Conservation (phyloP, 2,888 invertebrate genomes). For the Scaeva pyrastri region DNA sequence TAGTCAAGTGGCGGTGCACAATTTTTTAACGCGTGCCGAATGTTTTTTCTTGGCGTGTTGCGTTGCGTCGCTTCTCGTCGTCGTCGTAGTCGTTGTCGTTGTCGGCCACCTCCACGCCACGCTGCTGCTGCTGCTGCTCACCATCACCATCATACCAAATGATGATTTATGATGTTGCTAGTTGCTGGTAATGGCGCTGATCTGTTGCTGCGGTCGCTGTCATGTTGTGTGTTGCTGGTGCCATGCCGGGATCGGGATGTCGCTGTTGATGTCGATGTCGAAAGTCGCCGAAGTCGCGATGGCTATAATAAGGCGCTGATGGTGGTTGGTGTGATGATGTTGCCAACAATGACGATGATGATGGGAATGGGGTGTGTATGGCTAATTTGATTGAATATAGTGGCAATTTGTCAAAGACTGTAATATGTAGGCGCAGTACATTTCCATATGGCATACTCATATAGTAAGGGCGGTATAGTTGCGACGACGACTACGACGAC, state of each 20-base stretch:
- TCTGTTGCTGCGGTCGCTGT: slow-evolving; percentile 70
- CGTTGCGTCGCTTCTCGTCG: slow-evolving; percentile 42
- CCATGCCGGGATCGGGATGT: slow-evolving; percentile 28
- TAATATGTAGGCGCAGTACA: slow-evolving; percentile 60
- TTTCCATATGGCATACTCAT: background rate
- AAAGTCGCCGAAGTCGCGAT: slow-evolving; percentile 24
- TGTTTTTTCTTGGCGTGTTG: slow-evolving; percentile 46
- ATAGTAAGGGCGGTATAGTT: background rate
- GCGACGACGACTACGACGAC: background rate
- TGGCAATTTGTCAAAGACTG: slow-evolving; percentile 75
- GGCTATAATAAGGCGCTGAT: slow-evolving; percentile 13
- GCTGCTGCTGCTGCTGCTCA: too few relatives aligned
- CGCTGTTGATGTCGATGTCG: slow-evolving; percentile 42
- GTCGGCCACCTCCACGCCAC: slow-evolving; percentile 4
- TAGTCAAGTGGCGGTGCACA: slow-evolving; percentile 72
- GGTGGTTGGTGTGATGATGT: slow-evolving; percentile 51
- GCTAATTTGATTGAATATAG: slow-evolving; percentile 74
- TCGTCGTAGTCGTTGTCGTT: too few relatives aligned
- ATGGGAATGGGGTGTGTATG: slow-evolving; percentile 74
- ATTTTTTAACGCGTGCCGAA: slow-evolving; percentile 74
- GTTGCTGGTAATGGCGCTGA: slow-evolving; percentile 74
- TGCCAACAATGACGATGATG: slow-evolving; percentile 62
- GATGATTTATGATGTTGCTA: slow-evolving; percentile 75
- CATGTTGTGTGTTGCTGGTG: slow-evolving; percentile 42
- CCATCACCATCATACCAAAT: slow-evolving; percentile 43